Percentiles rank a stretch among this genome's conserved stretches.
Evolutionary conservation across 2,113 vertebrate genomes (phyloP).

Genomic region (Syrmaticus mikado): DNA sequence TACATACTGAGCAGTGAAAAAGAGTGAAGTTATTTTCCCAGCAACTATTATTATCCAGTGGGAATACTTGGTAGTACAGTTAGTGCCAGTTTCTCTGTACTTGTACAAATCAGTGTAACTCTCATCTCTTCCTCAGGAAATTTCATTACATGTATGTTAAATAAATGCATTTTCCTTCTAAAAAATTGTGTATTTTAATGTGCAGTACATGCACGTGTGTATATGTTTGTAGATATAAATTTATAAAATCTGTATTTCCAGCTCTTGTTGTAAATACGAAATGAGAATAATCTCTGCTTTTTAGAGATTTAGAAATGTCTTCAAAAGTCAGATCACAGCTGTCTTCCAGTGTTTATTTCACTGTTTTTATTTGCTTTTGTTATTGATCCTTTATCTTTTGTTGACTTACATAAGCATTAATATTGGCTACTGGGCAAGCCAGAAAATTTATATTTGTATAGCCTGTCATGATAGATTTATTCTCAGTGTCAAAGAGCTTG

Average conservation of each 20-base stretch:
- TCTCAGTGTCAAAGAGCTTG: neutral
- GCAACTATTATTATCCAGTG: neutral
- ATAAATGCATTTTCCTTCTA: neutral
- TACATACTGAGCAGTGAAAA: too few relatives aligned
- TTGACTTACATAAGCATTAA: neutral
- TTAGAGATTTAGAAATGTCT: neutral
- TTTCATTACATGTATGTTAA: neutral
- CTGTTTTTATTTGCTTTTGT: neutral
- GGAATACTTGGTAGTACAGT: neutral
- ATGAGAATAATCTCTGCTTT: neutral
- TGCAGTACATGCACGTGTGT: fast-evolving
- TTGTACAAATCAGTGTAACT: neutral
- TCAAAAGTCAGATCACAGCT: neutral
- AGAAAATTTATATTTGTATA: neutral
- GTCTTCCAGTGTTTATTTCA: neutral
- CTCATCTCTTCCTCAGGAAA: neutral
- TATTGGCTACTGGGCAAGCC: neutral
- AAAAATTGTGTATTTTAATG: neutral
- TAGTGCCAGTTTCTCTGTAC: neutral
- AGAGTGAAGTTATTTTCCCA: neutral
- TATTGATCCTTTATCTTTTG: neutral
- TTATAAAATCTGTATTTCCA: neutral
- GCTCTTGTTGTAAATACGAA: neutral
- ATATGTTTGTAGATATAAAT: fast-evolving
- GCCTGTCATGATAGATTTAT: neutral